Evolutionary conservation across 2,888 invertebrate genomes (phyloP).

Genomic region (Eubasilissa splendida): DNA sequence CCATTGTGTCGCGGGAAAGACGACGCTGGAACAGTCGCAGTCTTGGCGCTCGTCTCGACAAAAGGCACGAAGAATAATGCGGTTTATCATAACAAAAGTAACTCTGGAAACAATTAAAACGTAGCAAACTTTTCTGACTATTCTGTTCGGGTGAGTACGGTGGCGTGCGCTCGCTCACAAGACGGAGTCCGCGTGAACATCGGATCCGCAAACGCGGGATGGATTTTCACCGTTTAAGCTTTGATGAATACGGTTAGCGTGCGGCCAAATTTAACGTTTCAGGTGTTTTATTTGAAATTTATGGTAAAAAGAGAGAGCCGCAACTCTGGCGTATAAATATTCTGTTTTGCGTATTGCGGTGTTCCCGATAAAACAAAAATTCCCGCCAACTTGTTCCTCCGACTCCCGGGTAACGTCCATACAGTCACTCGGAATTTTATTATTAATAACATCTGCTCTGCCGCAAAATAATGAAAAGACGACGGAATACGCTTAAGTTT

Average conservation of each 20-base stretch:
- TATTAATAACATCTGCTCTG: slow-evolving; percentile 26
- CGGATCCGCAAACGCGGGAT: background rate
- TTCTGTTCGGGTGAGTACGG: background rate
- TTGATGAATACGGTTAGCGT: slow-evolving; percentile 22
- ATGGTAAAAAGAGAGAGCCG: slow-evolving; percentile 19
- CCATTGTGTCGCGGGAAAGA: background rate
- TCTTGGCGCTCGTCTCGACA: slow-evolving; percentile 9
- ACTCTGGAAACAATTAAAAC: slow-evolving; percentile 48
- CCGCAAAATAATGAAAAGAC: slow-evolving; percentile 27
- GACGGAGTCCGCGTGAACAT: background rate
- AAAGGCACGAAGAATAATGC: slow-evolving; percentile 37
- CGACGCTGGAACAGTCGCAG: background rate
- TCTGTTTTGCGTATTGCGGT: slow-evolving; percentile 41
- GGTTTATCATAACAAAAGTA: slow-evolving; percentile 46
- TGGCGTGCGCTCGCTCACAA: background rate
- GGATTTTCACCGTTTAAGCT: slow-evolving; percentile 11
- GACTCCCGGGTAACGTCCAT: background rate
- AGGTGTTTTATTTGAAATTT: slow-evolving; percentile 38
- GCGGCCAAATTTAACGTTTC: slow-evolving; percentile 18
- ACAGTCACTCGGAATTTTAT: slow-evolving; percentile 26
- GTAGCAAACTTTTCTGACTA: slow-evolving; percentile 29
- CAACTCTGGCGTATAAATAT: slow-evolving; percentile 30
- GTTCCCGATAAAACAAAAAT: slow-evolving; percentile 23
- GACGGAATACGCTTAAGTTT: slow-evolving; percentile 27
- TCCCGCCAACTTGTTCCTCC: background rate